A percentile compares a stretch with the other conserved stretches of the same genome.
Conservation (phyloP, 2,888 invertebrate species). For the Melanophora roralis region DNA sequence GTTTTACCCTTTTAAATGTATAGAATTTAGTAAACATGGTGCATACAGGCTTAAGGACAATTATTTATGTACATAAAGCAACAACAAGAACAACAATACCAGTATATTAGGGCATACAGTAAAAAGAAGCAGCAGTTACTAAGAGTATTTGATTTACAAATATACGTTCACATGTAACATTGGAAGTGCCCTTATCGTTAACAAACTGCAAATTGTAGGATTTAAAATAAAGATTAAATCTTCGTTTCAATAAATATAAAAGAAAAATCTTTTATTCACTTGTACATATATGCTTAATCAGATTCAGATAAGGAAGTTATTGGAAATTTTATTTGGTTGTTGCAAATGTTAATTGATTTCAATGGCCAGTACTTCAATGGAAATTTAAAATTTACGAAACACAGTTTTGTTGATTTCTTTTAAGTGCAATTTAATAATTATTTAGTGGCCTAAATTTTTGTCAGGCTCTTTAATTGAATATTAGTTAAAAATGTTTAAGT, state of each 20-base stretch:
- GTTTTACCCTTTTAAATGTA: constrained; percentile 17
- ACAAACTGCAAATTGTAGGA: neutral
- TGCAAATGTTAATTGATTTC: neutral
- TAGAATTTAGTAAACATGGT: neutral
- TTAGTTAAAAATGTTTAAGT: no score
- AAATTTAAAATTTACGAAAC: neutral
- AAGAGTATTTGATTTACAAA: no score
- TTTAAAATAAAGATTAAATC: neutral
- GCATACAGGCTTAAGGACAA: constrained; percentile 23
- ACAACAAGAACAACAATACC: neutral
- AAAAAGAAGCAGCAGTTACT: no score
- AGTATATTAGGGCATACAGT: neutral
- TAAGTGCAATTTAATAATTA: no score
- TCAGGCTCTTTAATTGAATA: no score
- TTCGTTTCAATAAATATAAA: neutral
- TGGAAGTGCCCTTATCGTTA: neutral
- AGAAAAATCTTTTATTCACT: neutral
- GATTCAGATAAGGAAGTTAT: no score
- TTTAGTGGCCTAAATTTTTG: no score
- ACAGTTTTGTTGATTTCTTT: neutral
- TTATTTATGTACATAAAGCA: neutral
- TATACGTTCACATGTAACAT: neutral
- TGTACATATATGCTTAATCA: no score
- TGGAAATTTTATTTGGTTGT: no score
- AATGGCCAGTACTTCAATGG: neutral